Base-by-base conservation (phyloP, 2,797 vertebrate species). In the Ctenopoma kingsleyae region DNA sequence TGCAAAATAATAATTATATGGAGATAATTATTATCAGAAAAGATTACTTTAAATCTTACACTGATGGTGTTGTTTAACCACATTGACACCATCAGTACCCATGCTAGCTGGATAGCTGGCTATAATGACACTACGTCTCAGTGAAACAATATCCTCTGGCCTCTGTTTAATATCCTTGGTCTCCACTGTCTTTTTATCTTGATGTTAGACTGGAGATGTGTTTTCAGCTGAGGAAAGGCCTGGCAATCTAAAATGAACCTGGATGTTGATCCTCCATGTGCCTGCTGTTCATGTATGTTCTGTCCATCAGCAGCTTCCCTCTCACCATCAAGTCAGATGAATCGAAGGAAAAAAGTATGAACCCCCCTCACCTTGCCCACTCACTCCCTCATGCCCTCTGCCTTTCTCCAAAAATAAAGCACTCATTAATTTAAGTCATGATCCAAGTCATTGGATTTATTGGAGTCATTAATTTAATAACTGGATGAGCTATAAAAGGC, bases 121-220 rank as follows among this genome's bases (percentile, higher is more conserved):
- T n/a, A 15, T 43, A 3, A 11, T 12, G 19, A 4, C 2, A 1
- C 11, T 48, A 20, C 17, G 27, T 59, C 27, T 17, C 15, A n/a
- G 25, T n/a, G 23, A 41, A 1, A 51, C n/a, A 51, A 44, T 41
- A 38, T 22, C n/a, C 22, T 13, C 13, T 19, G 5, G 8, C 8
- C 17, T 51, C 0, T 25, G 38, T 55, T 71, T 41, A 55, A 62
- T 49, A 62, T 62, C 51, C 32, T 70, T 50, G 0, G 6, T 25
- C 49, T 61, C 49, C 36, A 58, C 10, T 23, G 44, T 40, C 23
- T 17, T 20, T 47, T 23, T 13, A 61, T 71, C 32, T 71, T 48
- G 41, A 53, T 53, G 12, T 20, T 0, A 5, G 35, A 35, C 13
- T 20, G 40, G 40, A 27, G 5, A 12, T 8, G 19, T 1, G 38